Evolutionary conservation across 2,113 vertebrate species (phyloP), one percentile per base, ranked within the genome.

Genomic region (Brachypodius melanocephalos): DNA sequence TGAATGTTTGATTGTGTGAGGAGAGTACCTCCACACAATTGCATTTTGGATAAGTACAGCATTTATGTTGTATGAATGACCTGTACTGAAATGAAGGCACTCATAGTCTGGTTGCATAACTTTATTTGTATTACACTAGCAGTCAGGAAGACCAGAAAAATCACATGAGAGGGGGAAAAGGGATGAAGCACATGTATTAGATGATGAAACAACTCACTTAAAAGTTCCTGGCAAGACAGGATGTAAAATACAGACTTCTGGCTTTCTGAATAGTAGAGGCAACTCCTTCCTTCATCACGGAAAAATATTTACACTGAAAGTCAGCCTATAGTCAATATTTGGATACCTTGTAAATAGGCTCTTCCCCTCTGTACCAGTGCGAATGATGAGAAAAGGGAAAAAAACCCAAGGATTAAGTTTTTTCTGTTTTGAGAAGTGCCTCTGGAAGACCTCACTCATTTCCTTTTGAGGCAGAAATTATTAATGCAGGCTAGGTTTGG

Each of bases 1-100:
- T 72, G 91, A 83, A 90, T 71, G 6, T 90, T 81, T 80, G 79
- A 93, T 65, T 93, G 22, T 16, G 63, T 24, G 43, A 88, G 29
- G 46, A 94, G 85, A 62, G 77, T 73, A 58, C 17, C 0, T 49
- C 18, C 21, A 14, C n/a, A 51, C 29, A 69, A 71, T 38, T 69
- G 20, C 14, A 22, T 68, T 54, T 92, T 54, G 51, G 72, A 65
- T 59, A 72, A 36, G 34, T 40, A 13, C 21, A 88, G 38, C 38
- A 38, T 38, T 38, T 38, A 38, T 38, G 38, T 38, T 36, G 78
- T 95, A 13, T 57, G 52, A 87, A 61, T 76, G 21, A 67, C 25
- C 31, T 52, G 14, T 68, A 61, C 34, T 87, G 42, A 85, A 85
- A 91, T 36, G 4, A 43, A 51, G 51, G 18, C 10, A 76, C 79